Evolutionary conservation across 2,797 vertebrate genomes (phyloP), one percentile per base, ranked within the genome.

Genomic region (Premnoplex brunnescens): DNA sequence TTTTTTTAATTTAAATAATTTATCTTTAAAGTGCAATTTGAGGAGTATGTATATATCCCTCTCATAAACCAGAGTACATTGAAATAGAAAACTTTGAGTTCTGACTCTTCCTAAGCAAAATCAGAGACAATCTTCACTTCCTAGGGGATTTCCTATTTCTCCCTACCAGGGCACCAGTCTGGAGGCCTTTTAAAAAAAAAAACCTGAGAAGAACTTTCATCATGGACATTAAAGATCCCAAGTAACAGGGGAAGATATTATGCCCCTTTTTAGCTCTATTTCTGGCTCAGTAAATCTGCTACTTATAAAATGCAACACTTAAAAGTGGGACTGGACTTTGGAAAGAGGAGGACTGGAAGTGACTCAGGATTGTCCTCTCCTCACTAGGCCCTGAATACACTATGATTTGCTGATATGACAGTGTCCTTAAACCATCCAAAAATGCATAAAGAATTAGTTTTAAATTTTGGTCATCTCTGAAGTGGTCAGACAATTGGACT

Each of bases 151-250:
- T 71, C 3, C 34, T 83, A 28, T 13, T 58, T 34, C 67, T 78
- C 18, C 43, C 56, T 0, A 0, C 22, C 12, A 17, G 3, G 21
- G 8, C 39, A 69, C 2, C 3, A 23, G 15, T 44, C 30, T 48
- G 24, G 12, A 69, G 12, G 24, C 5, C 56, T 55, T 72, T 63
- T 28, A 27, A 59, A 58, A 59, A 83, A 27, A 59, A 59, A 64
- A 79, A 8, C 14, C 5, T 20, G 28, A 54, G 34, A 34, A 60
- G 10, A 84, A 11, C 12, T 54, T 79, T 71, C 14, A 28, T 58
- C 8, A 24, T 30, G 12, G 12, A 59, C 21, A 28, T 55, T 43
- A 48, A 44, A 55, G 7, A 28, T 59, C 24, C 20, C 15, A 54
- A 59, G 32, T 9, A 63, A 48, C 5, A 73, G 9, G 8, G 2